phyloP scores from a whole-genome alignment of 2,113 vertebrate species.

The Seriola quinqueradiata region DNA sequence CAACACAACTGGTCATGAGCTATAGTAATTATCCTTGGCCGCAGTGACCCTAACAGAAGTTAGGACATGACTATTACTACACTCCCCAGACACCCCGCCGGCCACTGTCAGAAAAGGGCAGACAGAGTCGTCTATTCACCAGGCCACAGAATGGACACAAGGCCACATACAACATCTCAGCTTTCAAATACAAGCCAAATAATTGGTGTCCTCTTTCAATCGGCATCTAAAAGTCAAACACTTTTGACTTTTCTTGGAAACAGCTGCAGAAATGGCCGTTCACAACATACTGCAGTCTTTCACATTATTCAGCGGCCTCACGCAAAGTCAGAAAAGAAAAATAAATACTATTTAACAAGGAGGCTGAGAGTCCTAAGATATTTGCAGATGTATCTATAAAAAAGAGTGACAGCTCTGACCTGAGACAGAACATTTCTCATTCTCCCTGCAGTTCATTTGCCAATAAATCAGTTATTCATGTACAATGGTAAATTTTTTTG shows the following conservation, averaged over 20 bases:
- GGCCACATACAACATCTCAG: slow-evolving; percentile 58
- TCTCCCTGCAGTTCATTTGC: slow-evolving; percentile 43
- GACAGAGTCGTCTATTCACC: slow-evolving; percentile 61
- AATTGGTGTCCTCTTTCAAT: slow-evolving; percentile 68
- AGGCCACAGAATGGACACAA: slow-evolving; percentile 56
- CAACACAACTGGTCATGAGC: slow-evolving; percentile 44
- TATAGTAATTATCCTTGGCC: slow-evolving; percentile 60
- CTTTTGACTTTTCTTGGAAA: slow-evolving; percentile 74
- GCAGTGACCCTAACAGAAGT: slow-evolving; percentile 54
- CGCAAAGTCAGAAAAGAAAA: slow-evolving; percentile 8
- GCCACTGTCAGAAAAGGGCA: slow-evolving; percentile 64
- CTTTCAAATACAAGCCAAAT: slow-evolving; percentile 71
- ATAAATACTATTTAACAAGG: slow-evolving; percentile 46
- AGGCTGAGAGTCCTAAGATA: slow-evolving; percentile 36
- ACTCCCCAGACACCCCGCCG: slow-evolving; percentile 64
- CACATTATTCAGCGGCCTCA: slow-evolving; percentile 28
- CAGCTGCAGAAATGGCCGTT: slow-evolving; percentile 72
- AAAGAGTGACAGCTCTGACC: slow-evolving; percentile 57
- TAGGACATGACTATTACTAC: slow-evolving; percentile 59
- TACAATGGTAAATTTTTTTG: slow-evolving; percentile 24
- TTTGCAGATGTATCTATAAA: slow-evolving; percentile 53
- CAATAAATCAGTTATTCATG: slow-evolving; percentile 66
- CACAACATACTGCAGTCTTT: slow-evolving; percentile 21
- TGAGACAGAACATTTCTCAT: slow-evolving; percentile 50
- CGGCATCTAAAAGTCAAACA: slow-evolving; percentile 74